phyloP scores from a whole-genome alignment of 37 sponge, comb jelly and placozoan species.

The Oscarella lobularis region DNA sequence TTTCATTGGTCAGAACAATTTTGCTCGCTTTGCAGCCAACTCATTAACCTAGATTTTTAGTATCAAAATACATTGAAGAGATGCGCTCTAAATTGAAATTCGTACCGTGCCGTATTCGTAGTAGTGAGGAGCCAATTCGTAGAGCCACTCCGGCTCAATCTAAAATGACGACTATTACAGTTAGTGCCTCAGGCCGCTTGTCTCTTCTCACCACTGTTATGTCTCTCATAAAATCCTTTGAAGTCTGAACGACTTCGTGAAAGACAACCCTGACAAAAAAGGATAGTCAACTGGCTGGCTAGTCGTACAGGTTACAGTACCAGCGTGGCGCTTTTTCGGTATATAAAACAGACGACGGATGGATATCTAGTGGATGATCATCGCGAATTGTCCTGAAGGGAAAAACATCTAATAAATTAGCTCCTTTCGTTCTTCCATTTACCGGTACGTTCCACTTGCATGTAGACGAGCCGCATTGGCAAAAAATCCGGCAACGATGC shows the following conservation, averaged over 20 bases:
- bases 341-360: slow-evolving; percentile 65
- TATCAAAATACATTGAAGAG: too few relatives aligned
- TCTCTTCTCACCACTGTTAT: slow-evolving; percentile 64
- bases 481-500: slow-evolving; percentile 74
- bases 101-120: slow-evolving; percentile 93
- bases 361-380: slow-evolving; percentile 55
- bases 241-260: slow-evolving; percentile 68
- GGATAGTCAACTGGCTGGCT: neutral
- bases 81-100: too few relatives aligned
- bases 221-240: slow-evolving; percentile 64
- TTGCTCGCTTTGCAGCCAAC: neutral
- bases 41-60: neutral
- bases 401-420: neutral
- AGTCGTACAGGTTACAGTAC: slow-evolving; percentile 7
- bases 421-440: neutral
- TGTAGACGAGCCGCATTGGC: slow-evolving; percentile 69
- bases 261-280: slow-evolving; percentile 42
- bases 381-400: slow-evolving; percentile 49
- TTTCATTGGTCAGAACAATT: too few relatives aligned
- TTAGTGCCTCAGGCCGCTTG: too few relatives aligned
- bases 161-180: slow-evolving; percentile 14
- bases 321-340: slow-evolving; percentile 41
- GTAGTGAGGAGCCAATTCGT: slow-evolving; percentile 85
- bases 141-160: slow-evolving; percentile 86
- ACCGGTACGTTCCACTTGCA: slow-evolving; percentile 60